Conservation (phyloP, 1,140 invertebrate species). For the Metopolophium dirhodum region DNA sequence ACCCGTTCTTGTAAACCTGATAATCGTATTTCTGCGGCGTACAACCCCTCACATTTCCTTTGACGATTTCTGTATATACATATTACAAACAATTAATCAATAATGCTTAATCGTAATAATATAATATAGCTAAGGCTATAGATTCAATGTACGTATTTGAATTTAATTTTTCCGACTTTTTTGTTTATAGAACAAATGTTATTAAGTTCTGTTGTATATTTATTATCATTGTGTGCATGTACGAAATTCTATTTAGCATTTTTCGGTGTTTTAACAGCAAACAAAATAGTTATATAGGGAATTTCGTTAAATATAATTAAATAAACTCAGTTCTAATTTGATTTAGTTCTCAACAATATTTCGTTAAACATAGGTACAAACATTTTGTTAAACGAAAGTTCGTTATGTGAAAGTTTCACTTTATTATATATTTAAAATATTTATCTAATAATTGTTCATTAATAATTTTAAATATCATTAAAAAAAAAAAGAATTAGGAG, state of each 20-base stretch:
- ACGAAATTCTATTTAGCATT: neutral
- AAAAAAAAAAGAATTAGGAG: neutral
- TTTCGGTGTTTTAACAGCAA: neutral
- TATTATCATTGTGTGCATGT: neutral
- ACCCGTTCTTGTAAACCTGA: constrained; percentile 66
- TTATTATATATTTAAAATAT: too few relatives aligned
- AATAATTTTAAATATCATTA: neutral
- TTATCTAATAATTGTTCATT: too few relatives aligned
- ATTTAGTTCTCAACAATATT: too few relatives aligned
- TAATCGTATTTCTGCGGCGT: constrained; percentile 72
- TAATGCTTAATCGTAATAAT: neutral
- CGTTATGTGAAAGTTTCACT: too few relatives aligned
- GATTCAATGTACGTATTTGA: neutral
- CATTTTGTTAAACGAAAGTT: too few relatives aligned
- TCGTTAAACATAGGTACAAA: too few relatives aligned
- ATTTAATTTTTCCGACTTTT: neutral
- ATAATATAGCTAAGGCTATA: neutral
- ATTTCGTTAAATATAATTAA: too few relatives aligned
- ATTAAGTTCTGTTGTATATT: neutral
- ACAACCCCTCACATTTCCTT: constrained; percentile 73
- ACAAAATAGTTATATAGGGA: too few relatives aligned
- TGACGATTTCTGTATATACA: constrained; percentile 66
- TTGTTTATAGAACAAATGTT: too few relatives aligned
- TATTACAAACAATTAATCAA: constrained; percentile 17
- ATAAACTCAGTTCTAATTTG: too few relatives aligned